Evolutionary conservation across 2,888 invertebrate species (phyloP).

Genomic region (Epiblema foenella): DNA sequence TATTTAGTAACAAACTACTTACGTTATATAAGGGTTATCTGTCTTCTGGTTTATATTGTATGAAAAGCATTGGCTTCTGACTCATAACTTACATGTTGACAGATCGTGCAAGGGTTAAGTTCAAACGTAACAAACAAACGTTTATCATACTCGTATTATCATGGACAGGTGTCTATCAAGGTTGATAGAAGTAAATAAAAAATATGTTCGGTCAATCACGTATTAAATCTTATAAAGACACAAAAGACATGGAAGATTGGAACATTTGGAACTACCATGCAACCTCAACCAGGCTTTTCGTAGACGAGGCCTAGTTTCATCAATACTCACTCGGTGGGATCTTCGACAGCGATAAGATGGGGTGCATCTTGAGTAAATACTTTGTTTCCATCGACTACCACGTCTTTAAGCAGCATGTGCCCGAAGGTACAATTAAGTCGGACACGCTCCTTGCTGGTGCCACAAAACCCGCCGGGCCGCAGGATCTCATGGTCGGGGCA

Average conservation of each 20-base stretch:
- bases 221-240: not conserved
- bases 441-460: slow-evolving; percentile 48
- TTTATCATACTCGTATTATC: not conserved
- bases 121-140: not conserved
- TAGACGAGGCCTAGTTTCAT: not conserved
- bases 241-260: too few relatives aligned
- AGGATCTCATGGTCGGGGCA: slow-evolving; percentile 65
- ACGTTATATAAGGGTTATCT: not conserved
- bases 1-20: too few relatives aligned
- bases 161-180: too few relatives aligned
- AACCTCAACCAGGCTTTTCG: not conserved
- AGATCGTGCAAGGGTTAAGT: not conserved
- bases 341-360: slow-evolving; percentile 66
- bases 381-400: slow-evolving; percentile 66
- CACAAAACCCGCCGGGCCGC: slow-evolving; percentile 57
- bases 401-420: slow-evolving; percentile 67
- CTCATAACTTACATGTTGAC: not conserved
- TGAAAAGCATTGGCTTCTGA: not conserved
- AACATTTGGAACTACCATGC: not conserved
- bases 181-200: not conserved
- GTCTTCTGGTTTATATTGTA: not conserved
- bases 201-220: not conserved
- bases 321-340: slow-evolving; percentile 66
- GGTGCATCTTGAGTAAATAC: slow-evolving; percentile 71
- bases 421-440: slow-evolving; percentile 67